phyloP scores from a whole-genome alignment of 2,888 invertebrate genomes.

The Ditula angustiorana region DNA sequence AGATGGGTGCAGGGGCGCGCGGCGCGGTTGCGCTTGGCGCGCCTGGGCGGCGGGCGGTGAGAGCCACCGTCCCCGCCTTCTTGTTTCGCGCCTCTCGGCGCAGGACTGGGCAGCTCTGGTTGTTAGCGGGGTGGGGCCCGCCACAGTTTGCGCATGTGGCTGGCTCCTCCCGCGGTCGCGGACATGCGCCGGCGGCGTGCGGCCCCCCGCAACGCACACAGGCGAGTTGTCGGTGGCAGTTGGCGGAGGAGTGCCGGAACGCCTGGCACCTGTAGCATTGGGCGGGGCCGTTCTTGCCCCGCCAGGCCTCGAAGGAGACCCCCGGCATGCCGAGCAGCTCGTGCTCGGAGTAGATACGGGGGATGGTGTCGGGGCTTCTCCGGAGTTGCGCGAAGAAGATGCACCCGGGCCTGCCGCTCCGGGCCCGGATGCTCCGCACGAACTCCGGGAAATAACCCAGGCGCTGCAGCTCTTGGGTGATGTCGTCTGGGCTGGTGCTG shows the following conservation, averaged over 20 bases:
- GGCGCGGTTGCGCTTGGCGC: too few species aligned
- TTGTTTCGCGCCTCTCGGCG: neutral
- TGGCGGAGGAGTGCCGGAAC: conserved; percentile 43
- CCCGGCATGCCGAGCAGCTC: conserved; percentile 47
- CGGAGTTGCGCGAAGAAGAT: conserved; percentile 39
- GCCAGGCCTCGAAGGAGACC: conserved; percentile 42
- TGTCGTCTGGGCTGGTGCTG: too few species aligned
- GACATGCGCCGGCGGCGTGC: conserved; percentile 37
- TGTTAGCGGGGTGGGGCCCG: conserved; percentile 31
- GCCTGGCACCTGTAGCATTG: conserved; percentile 47
- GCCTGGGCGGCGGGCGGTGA: too few species aligned
- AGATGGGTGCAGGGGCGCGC: too few species aligned
- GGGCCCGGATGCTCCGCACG: neutral
- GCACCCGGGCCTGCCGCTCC: conserved; percentile 38
- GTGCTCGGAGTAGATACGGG: conserved; percentile 37
- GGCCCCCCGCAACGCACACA: too few species aligned
- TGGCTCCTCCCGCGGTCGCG: conserved; percentile 29
- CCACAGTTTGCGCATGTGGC: conserved; percentile 39
- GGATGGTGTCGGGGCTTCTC: conserved; percentile 26
- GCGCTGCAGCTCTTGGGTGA: too few species aligned
- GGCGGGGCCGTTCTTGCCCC: conserved; percentile 37
- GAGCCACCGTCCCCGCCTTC: too few species aligned
- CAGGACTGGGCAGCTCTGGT: conserved; percentile 19
- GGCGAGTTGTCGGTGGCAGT: conserved; percentile 47
- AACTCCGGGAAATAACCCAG: too few species aligned